Conservation (phyloP, 2,113 vertebrate genomes). For the Periophthalmus modestus region DNA sequence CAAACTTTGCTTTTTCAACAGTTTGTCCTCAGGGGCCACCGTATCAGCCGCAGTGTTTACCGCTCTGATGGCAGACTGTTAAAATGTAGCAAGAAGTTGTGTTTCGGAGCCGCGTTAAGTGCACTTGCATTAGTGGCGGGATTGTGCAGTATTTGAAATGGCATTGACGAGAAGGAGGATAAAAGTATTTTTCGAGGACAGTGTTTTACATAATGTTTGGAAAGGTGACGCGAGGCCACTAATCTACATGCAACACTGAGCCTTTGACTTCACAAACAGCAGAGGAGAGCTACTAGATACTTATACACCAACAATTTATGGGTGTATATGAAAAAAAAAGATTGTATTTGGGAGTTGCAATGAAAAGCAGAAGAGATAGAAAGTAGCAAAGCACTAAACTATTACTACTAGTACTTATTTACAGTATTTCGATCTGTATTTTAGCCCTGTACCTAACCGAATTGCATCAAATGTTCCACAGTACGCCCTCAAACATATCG, state of each 20-base stretch:
- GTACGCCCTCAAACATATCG: too few species aligned
- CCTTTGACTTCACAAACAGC: not conserved
- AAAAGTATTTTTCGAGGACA: not conserved
- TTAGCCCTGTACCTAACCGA: too few species aligned
- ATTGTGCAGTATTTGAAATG: not conserved
- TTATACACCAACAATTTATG: not conserved
- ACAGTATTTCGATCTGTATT: too few species aligned
- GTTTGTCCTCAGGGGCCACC: conserved; percentile 6
- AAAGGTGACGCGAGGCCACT: conserved; percentile 2
- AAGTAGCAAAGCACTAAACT: too few species aligned
- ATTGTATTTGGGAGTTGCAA: too few species aligned
- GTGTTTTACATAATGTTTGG: not conserved
- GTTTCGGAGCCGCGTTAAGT: not conserved
- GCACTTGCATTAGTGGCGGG: not conserved
- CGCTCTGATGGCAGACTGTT: not conserved
- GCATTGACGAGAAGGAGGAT: not conserved
- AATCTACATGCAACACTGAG: not conserved
- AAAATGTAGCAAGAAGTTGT: not conserved
- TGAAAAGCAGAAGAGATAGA: too few species aligned
- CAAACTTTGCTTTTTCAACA: conserved; percentile 2
- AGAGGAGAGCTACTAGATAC: not conserved
- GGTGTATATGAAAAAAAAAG: not conserved
- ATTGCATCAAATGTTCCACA: too few species aligned
- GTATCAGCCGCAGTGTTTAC: not conserved
- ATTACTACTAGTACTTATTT: too few species aligned